Evolutionary conservation across 2,888 invertebrate genomes (phyloP).

Genomic region (Oegoconia quadripuncta): DNA sequence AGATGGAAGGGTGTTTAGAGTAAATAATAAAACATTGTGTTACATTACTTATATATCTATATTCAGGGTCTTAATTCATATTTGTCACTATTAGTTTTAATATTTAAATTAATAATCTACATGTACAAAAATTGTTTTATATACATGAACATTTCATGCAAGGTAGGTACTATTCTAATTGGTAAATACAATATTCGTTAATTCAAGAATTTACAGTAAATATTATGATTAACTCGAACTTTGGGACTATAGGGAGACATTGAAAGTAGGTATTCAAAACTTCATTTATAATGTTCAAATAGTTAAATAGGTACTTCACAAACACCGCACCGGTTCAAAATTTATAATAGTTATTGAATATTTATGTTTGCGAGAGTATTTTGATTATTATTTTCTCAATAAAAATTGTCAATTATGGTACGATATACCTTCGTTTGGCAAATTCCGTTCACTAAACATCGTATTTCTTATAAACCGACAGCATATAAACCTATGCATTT

Average conservation of each 20-base stretch:
- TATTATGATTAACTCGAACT: slow-evolving; percentile 45
- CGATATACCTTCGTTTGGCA: slow-evolving; percentile 13
- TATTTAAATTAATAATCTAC: slow-evolving; percentile 73
- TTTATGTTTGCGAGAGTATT: slow-evolving; percentile 32
- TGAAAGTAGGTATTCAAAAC: slow-evolving; percentile 35
- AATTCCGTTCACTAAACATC: slow-evolving; percentile 3
- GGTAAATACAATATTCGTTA: slow-evolving; percentile 53
- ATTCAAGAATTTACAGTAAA: slow-evolving; percentile 57
- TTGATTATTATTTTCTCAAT: slow-evolving; percentile 28
- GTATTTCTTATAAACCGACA: no score
- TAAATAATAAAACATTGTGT: slow-evolving; percentile 30
- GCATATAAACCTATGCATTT: no score
- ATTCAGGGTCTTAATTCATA: slow-evolving; percentile 71
- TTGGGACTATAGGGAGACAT: slow-evolving; percentile 40
- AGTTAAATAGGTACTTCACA: slow-evolving; percentile 16
- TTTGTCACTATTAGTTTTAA: slow-evolving; percentile 60
- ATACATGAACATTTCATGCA: slow-evolving; percentile 71
- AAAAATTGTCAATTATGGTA: slow-evolving; percentile 44
- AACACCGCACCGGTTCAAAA: slow-evolving; percentile 39
- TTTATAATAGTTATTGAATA: no score
- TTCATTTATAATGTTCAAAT: slow-evolving; percentile 21
- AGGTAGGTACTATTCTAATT: slow-evolving; percentile 55
- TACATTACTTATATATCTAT: slow-evolving; percentile 60
- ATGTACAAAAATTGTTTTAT: slow-evolving; percentile 77
- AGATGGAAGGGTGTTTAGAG: slow-evolving; percentile 8